Evolutionary conservation across 2,113 vertebrate genomes (phyloP).

Genomic region (Ammodytes marinus): DNA sequence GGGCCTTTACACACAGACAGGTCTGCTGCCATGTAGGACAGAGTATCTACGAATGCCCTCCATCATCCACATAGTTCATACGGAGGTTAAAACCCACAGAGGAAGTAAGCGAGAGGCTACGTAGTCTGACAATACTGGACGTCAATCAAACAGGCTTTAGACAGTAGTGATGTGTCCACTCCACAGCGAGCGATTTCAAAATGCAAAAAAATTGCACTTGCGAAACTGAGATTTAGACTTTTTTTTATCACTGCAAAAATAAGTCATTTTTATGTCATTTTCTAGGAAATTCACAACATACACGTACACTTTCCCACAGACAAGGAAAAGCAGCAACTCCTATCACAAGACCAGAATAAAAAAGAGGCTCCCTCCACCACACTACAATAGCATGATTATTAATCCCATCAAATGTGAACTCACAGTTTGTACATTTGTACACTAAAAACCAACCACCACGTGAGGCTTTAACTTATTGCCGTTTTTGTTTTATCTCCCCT

Average conservation of each 20-base stretch:
- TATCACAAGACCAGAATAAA: not conserved
- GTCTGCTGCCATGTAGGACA: conserved; percentile 65
- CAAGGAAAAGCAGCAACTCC: not conserved
- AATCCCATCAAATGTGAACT: not conserved
- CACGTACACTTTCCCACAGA: not conserved
- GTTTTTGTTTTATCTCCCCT: conserved; percentile 6
- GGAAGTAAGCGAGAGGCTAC: conserved; percentile 64
- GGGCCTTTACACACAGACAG: conserved; percentile 51
- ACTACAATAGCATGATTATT: not conserved
- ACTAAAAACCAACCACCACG: not conserved
- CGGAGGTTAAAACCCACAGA: conserved; percentile 64
- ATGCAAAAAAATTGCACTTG: not conserved
- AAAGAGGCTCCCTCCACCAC: not conserved
- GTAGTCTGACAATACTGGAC: conserved; percentile 57
- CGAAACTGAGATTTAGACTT: not conserved
- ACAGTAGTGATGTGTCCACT: conserved; percentile 18
- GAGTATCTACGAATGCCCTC: conserved; percentile 55
- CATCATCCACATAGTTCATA: conserved; percentile 58
- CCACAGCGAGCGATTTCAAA: conserved; percentile 3
- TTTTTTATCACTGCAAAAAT: not conserved
- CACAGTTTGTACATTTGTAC: not conserved
- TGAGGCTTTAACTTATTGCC: not conserved
- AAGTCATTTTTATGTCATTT: not conserved
- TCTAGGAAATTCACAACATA: not conserved
- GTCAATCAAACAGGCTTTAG: conserved; percentile 38